Evolutionary conservation across 2,888 invertebrate species (phyloP), one percentile per base, ranked within the genome.

Genomic region (Zygothrica quintamaculata): DNA sequence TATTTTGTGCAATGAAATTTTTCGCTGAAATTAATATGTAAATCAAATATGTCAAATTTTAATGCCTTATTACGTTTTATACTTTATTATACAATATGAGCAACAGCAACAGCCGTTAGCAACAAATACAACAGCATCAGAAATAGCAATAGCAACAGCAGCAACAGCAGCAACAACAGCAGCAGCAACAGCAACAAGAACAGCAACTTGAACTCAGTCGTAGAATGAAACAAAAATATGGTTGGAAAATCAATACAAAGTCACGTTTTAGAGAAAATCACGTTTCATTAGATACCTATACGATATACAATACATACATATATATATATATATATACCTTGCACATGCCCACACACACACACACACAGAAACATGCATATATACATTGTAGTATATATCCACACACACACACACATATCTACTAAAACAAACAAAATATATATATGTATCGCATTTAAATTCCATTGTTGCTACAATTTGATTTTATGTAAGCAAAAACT

Each of bases 191-290:
- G 52, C 9, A 68, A 62, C 16, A 40, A 60, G 13, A 57, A 67
- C 22, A 42, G 69, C 73, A 77, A 77, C 58, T 65, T 53, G 64
- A 84, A 75, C 69, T 82, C 69, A 73, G 61, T 59, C 59, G 76
- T 73, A 76, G 72, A 77, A 73, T 78, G 74, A 79, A 82, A 80
- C 73, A 75, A 81, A 74, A 73, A 73, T 78, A 82, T 39, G 73
- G 46, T 66, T 77, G 81, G 44, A 65, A 84, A 90, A 90, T 90
- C 90, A 90, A 90, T 90, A 90, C 81, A 89, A 90, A 90, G 90
- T 90, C 90, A 90, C 90, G 90, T 90, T 90, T 90, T 84, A 65
- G 72, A 79, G 89, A 90, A 90, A 77, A 90, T 90, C 90, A 90
- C 90, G 90, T 90, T 85, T 81, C 82, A 84, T 76, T 82, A 87